Conservation (phyloP, 2,113 vertebrate genomes). For the Bufo gargarizans region DNA sequence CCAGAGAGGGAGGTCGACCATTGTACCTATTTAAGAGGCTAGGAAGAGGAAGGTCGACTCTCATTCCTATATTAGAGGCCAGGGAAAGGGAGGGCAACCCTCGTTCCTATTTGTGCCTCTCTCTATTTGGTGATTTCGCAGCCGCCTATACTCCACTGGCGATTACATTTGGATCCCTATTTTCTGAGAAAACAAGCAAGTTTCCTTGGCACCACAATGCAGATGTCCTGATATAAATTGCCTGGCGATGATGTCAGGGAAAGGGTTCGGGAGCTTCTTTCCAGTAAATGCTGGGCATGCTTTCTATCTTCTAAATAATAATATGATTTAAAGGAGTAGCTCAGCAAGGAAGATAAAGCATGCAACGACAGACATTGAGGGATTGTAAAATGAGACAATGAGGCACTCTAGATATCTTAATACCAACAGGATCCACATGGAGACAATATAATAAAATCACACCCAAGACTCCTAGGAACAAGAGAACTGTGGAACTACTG, state of each 20-base stretch:
- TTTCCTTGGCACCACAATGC: background rate
- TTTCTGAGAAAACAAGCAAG: background rate
- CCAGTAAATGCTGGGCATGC: background rate
- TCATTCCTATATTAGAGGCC: too few species aligned
- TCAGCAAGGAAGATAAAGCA: background rate
- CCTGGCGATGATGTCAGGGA: background rate
- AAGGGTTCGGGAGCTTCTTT: background rate
- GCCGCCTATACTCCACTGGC: background rate
- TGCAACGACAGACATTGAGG: background rate
- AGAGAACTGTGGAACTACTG: too few species aligned
- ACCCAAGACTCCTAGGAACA: too few species aligned
- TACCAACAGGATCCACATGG: too few species aligned
- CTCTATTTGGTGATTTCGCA: background rate
- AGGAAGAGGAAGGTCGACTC: too few species aligned
- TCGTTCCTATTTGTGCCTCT: background rate
- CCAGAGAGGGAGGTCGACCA: too few species aligned
- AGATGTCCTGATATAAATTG: background rate
- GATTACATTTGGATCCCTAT: too few species aligned
- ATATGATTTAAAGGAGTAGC: background rate
- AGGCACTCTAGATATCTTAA: too few species aligned
- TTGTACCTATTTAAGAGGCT: too few species aligned
- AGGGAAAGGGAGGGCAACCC: background rate
- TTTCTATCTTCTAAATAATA: background rate
- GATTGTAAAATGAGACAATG: background rate
- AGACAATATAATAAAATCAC: too few species aligned